These are phyloP conservation scores for Andricus quercusramuli DNA, from an alignment of 2,888 invertebrate genomes.

Conservation along the genomic window DNA sequence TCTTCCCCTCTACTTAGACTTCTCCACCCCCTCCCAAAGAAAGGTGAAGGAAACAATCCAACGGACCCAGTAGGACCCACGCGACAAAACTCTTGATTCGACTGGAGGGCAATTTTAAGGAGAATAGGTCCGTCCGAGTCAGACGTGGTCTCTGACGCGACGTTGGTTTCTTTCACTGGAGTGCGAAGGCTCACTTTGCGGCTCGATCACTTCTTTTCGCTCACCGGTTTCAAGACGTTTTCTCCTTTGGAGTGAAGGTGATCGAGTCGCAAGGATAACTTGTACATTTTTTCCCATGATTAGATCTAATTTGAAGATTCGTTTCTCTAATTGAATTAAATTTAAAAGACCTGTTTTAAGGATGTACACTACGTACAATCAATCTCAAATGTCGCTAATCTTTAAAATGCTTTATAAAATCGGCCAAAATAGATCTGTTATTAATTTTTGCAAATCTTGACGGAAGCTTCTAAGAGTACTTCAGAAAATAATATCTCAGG, in stretches of 20 bases:
- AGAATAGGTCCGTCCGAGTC: not conserved
- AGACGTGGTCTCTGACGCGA: not conserved
- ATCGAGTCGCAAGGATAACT: constrained; percentile 33
- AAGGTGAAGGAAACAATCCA: not conserved
- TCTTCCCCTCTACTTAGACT: not conserved
- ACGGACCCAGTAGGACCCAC: not conserved
- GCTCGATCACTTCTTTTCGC: constrained; percentile 21
- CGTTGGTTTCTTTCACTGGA: constrained; percentile 9
- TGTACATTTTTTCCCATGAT: constrained; percentile 25
- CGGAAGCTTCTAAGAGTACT: too few relatives aligned
- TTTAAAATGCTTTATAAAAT: too few relatives aligned
- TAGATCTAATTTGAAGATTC: not conserved
- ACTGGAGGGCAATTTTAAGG: not conserved
- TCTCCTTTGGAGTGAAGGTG: constrained; percentile 35
- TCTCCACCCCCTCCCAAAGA: not conserved
- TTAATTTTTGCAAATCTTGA: too few relatives aligned
- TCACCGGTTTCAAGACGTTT: constrained; percentile 10
- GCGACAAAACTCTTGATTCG: not conserved
- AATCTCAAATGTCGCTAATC: too few relatives aligned
- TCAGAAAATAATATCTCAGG: too few relatives aligned
- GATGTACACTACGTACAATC: too few relatives aligned
- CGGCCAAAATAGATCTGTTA: too few relatives aligned
- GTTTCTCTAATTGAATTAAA: constrained; percentile 8
- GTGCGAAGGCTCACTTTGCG: not conserved
- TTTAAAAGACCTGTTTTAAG: not conserved